Conservation (phyloP, 1,140 invertebrate genomes). For the Lamellibrachia luymesi region DNA sequence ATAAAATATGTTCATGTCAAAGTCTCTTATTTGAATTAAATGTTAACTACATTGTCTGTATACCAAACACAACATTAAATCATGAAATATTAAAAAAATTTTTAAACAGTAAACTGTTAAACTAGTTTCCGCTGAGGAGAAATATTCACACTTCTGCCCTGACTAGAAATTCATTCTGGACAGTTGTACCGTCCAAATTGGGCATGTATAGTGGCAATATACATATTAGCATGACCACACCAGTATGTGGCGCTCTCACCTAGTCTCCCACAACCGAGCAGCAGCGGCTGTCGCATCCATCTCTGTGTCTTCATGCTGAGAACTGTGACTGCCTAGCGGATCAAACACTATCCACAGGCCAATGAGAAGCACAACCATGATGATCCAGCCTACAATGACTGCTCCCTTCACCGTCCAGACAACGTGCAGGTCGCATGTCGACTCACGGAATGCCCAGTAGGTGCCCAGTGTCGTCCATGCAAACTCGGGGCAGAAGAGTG, state of each 20-base stretch:
- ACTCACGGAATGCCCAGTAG: slow-evolving; percentile 70
- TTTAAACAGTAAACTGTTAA: background rate
- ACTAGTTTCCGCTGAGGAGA: background rate
- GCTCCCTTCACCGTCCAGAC: slow-evolving; percentile 59
- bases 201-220: background rate
- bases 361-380: slow-evolving; percentile 72
- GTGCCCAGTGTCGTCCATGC: slow-evolving; percentile 77
- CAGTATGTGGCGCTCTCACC: slow-evolving; percentile 58
- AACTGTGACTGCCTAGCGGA: slow-evolving; percentile 62
- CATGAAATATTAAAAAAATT: background rate
- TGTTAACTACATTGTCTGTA: background rate
- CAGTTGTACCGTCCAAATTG: background rate
- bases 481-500: slow-evolving; percentile 73
- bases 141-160: background rate
- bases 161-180: background rate
- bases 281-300: slow-evolving; percentile 61
- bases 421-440: slow-evolving; percentile 39
- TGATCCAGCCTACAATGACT: slow-evolving; percentile 77
- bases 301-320: background rate
- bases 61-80: background rate
- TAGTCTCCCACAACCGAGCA: slow-evolving; percentile 53
- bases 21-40: background rate
- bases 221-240: background rate
- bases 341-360: slow-evolving; percentile 78
- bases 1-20: background rate